Evolutionary conservation across 2,113 vertebrate species (phyloP).

Genomic region (Lepisosteus osseus): DNA sequence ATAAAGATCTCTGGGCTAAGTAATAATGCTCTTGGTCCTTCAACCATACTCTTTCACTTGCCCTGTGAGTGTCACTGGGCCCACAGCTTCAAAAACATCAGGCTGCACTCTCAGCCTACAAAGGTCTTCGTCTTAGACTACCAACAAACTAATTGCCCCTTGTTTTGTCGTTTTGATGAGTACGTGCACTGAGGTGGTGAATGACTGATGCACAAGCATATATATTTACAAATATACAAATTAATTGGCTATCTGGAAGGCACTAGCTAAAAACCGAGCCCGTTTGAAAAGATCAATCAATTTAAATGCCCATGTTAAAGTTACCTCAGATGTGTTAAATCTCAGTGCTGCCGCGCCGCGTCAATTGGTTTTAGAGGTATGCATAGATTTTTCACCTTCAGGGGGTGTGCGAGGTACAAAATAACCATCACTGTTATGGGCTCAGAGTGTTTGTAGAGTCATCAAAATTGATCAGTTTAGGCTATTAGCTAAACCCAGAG

Average conservation of each 20-base stretch:
- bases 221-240: neutral
- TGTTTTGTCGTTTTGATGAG: no score
- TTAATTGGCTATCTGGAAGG: neutral
- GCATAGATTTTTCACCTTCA: slow-evolving; percentile 8
- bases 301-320: neutral
- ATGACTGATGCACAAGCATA: no score
- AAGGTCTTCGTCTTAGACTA: no score
- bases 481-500: slow-evolving; percentile 12
- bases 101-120: no score
- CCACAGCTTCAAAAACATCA: no score
- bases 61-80: no score
- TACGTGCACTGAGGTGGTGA: no score
- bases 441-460: slow-evolving; percentile 13
- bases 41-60: no score
- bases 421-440: slow-evolving; percentile 15
- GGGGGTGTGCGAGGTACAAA: slow-evolving; percentile 14
- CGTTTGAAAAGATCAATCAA: neutral
- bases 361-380: neutral
- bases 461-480: slow-evolving; percentile 22
- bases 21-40: no score
- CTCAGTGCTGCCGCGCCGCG: neutral
- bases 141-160: no score
- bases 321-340: neutral
- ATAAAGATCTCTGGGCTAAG: no score
- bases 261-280: neutral